Base-by-base conservation (phyloP, 2,113 vertebrate genomes). In the Phocoena sinus region DNA sequence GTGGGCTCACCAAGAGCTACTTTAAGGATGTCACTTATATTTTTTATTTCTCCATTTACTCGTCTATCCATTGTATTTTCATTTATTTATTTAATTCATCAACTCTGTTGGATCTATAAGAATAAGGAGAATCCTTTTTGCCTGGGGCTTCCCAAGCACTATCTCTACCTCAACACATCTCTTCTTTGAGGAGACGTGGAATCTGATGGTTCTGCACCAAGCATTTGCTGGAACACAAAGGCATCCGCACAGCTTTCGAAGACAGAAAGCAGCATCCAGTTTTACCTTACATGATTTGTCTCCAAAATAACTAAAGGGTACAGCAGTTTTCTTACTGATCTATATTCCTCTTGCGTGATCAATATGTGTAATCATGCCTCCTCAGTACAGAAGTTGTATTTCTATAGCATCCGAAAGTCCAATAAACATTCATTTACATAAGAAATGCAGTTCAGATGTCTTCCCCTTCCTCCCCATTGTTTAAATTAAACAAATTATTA, bases 141-240 rank as follows among this genome's bases (percentile, higher is more conserved):
- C 28, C 41, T 41, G n/a, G 38, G 38, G 1, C 65, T 90, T 67
- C 10, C 25, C 36, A n/a, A 92, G 13, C 4, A 5, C 68, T 13
- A 1, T 13, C 15, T 47, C 28, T 65, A 2, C 21, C 6, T 79
- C 33, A 28, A 36, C 25, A 26, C 6, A 2, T 38, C 28, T 33
- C 6, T 20, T 53, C 67, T 44, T 38, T 25, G 28, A 8, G 17
- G 33, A 74, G 60, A 71, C 8, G 21, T n/a, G 20, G 26, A 33
- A 50, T 70, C 28, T 2, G 4, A n/a, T 0, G 20, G 8, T 20
- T 63, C 17, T 41, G 28, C 33, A 20, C 7, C 33, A n/a, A 41
- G n/a, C 28, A 28, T 23, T 71, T 91, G 94, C 36, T 81, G 33
- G 70, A 96, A 85, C 36, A 82, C 74, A 21, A 58, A 86, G 36